Evolutionary conservation across 2,888 invertebrate species (phyloP), one percentile per base, ranked within the genome.

Genomic region (Lasiommata megera): DNA sequence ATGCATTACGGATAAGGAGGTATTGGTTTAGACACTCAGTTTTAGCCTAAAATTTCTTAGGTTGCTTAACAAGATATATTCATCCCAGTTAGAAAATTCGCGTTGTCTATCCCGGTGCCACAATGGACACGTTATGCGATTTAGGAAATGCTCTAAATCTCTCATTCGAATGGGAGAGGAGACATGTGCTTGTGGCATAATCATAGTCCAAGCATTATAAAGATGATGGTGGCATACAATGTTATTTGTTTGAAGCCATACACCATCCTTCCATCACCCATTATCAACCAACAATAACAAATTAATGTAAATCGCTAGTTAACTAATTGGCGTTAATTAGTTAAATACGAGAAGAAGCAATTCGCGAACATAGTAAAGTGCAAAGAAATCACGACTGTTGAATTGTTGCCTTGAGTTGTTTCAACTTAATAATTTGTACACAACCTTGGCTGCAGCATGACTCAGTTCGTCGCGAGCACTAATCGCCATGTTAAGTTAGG

Each of bases 391-490:
- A 60, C 58, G 52, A 62, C 51, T 63, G 61, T 62, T 62, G 60
- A 58, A 58, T 57, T 62, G 66, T 67, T 61, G 67, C 71, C 67
- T 70, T 66, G 68, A 64, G 61, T 61, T 66, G 66, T 69, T 73
- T 66, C 64, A 67, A 69, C 63, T 67, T 64, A 68, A 73, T 67
- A 61, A 71, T 71, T 71, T 71, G 68, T 64, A 66, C 67, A 66
- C 62, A 70, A 68, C 76, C 75, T 78, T 79, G 77, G 70, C 62
- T 68, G 62, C 41, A 56, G 67, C 57, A 63, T 68, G 69, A 69
- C 47, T 70, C 65, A 75, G 66, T 58, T 28, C 57, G 60, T 65
- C 67, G 52, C 62, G 63, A 65, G 65, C 67, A 74, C 64, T 67
- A 67, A 70, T 67, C 66, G 62, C 62, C 64, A 64, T 63, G 63